Evolutionary conservation across 2,797 vertebrate species (phyloP).

Genomic region (Crax fasciolata): DNA sequence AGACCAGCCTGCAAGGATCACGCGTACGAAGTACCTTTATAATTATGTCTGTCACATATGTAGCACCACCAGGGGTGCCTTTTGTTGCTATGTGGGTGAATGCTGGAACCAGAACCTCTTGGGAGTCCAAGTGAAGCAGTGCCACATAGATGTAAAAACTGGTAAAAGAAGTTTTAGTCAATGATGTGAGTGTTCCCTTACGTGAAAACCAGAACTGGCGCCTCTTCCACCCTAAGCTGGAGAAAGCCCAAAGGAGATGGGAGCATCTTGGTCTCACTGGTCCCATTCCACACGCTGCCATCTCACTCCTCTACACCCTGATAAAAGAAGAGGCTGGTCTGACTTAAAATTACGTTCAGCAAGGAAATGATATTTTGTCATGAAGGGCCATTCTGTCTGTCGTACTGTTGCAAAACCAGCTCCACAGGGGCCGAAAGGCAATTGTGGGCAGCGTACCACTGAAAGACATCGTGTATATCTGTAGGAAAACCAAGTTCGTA

Average conservation of each 20-base stretch:
- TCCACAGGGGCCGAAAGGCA: background rate
- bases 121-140: background rate
- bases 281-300: background rate
- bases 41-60: rapidly evolving
- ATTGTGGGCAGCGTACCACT: rapidly evolving
- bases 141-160: rapidly evolving
- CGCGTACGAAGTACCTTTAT: background rate
- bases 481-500: background rate
- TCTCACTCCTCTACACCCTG: background rate
- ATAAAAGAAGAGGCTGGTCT: background rate
- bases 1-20: background rate
- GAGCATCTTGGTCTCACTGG: rapidly evolving
- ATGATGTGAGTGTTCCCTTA: background rate
- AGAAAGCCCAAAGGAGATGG: background rate
- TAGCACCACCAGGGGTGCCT: background rate
- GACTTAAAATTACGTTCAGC: background rate
- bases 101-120: background rate
- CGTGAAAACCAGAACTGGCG: background rate
- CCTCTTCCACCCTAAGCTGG: background rate
- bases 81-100: no score
- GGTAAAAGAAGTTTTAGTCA: background rate
- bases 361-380: background rate
- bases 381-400: background rate
- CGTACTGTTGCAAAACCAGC: background rate
- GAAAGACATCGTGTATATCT: background rate